These are phyloP conservation scores for Noctilio leporinus DNA, from an alignment of 2,113 vertebrate genomes.

Conservation along the genomic window DNA sequence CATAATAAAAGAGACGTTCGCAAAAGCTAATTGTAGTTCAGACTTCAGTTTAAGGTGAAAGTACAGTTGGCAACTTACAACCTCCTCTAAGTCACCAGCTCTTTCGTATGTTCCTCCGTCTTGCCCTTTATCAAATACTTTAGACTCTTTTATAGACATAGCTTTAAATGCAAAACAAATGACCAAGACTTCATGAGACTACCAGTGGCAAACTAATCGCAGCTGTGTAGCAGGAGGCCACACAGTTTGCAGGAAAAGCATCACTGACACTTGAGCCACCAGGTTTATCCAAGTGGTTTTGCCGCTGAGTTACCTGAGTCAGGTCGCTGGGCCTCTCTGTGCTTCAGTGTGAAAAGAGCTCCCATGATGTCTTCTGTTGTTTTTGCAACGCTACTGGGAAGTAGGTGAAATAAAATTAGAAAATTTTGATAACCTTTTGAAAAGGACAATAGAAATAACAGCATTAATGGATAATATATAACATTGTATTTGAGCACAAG, in stretches of 20 bases:
- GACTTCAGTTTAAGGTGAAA: not conserved
- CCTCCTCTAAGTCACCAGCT: not conserved
- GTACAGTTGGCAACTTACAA: not conserved
- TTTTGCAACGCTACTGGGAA: not conserved
- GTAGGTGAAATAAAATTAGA: not conserved
- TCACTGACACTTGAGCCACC: not conserved
- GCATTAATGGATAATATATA: not conserved
- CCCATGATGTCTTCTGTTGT: not conserved
- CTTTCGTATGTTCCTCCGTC: not conserved
- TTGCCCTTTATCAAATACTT: not conserved
- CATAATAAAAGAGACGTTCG: not conserved
- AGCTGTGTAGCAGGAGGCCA: not conserved
- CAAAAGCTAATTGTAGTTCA: not conserved
- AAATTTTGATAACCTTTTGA: not conserved
- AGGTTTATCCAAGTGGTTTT: not conserved
- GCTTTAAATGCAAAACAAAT: slow-evolving; percentile 33
- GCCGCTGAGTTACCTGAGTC: not conserved
- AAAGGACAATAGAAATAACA: not conserved
- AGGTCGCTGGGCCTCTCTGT: not conserved
- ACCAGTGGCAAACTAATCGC: slow-evolving; percentile 8
- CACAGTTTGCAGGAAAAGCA: not conserved
- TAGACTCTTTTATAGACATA: not conserved
- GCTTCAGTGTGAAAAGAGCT: not conserved
- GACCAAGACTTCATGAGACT: not conserved
- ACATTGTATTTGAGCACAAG: not conserved